Percentiles rank a stretch among this genome's conserved stretches.
Evolutionary conservation across 2,113 vertebrate genomes (phyloP).

Genomic region (Ursus arctos): DNA sequence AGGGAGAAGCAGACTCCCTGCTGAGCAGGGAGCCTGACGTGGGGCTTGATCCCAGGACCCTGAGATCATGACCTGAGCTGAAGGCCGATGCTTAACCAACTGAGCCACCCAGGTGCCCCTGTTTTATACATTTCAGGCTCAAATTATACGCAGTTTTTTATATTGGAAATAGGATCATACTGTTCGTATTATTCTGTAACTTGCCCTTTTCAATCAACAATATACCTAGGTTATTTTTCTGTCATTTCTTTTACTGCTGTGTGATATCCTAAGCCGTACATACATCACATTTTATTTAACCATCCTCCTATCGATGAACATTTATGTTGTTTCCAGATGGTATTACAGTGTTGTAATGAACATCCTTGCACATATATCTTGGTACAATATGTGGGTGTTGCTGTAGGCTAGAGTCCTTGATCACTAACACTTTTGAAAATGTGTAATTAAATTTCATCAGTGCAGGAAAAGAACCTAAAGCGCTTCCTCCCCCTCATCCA

Average conservation of each 20-base stretch:
- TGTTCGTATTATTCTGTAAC: not conserved
- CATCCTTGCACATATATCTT: not conserved
- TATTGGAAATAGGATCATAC: not conserved
- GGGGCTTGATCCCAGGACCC: too few relatives aligned
- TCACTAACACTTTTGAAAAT: conserved; percentile 32
- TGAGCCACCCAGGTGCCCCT: not conserved
- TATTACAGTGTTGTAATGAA: not conserved
- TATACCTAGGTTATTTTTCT: not conserved
- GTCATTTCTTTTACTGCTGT: not conserved
- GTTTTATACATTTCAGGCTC: not conserved
- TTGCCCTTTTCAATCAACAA: conserved; percentile 3
- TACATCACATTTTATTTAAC: conserved; percentile 28
- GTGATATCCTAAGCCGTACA: not conserved
- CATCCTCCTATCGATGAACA: not conserved
- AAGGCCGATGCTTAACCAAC: not conserved
- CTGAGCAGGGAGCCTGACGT: too few relatives aligned
- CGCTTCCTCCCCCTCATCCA: not conserved
- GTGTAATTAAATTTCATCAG: conserved; percentile 4
- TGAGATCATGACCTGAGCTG: too few relatives aligned
- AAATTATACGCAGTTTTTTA: not conserved
- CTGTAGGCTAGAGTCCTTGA: not conserved
- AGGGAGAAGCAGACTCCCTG: too few relatives aligned
- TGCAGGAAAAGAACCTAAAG: not conserved
- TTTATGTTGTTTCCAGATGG: not conserved
- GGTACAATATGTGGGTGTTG: not conserved